phyloP scores from a whole-genome alignment of 2,113 vertebrate species.

The Gorsachius goisagi region DNA sequence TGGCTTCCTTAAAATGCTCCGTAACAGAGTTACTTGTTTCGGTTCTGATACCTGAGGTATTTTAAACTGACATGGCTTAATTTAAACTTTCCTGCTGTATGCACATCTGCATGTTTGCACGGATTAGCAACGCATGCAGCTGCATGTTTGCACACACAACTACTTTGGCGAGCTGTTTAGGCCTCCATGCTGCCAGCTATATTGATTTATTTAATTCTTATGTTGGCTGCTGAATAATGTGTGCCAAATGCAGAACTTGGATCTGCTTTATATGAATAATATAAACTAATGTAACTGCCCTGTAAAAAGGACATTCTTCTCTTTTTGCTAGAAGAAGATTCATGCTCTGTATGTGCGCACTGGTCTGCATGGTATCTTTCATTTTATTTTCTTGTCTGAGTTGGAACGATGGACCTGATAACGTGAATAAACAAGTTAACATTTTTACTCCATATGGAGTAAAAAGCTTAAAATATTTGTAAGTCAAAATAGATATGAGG shows the following conservation, averaged over 20 bases:
- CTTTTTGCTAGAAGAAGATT: background rate
- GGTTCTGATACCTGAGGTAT: background rate
- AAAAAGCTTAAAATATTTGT: background rate
- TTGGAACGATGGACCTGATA: background rate
- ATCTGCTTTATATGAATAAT: background rate
- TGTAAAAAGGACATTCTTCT: background rate
- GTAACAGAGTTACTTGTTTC: background rate
- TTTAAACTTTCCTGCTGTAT: background rate
- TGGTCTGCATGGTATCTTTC: background rate
- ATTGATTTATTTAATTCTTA: slow-evolving; percentile 33
- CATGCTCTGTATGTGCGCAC: background rate
- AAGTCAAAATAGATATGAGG: background rate
- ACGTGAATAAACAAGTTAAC: background rate
- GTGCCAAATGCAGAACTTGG: slow-evolving; percentile 27
- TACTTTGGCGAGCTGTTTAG: slow-evolving; percentile 13
- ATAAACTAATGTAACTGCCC: background rate
- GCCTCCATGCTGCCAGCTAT: background rate
- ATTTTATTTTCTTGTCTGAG: background rate
- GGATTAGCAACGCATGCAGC: background rate
- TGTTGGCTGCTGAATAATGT: background rate
- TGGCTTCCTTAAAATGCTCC: background rate
- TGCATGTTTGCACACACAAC: slow-evolving; percentile 8
- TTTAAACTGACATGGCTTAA: background rate
- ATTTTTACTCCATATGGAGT: background rate
- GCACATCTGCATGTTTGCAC: background rate